These are phyloP conservation scores for Columba janthina DNA, from an alignment of 2,113 vertebrate genomes.

Conservation along the genomic window DNA sequence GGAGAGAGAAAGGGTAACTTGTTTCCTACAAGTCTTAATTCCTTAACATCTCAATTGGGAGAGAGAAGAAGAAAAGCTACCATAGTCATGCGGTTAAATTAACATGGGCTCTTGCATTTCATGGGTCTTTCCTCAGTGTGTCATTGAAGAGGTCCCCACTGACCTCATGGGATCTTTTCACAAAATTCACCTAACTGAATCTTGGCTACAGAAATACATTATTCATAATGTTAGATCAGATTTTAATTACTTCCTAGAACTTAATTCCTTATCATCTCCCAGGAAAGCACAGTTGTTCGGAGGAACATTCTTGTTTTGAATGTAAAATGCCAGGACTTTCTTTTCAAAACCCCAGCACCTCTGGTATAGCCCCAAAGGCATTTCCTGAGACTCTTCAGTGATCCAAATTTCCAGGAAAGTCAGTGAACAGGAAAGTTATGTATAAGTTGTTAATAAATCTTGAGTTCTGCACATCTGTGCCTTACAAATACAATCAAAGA, in stretches of 20 bases:
- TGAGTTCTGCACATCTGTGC: background rate
- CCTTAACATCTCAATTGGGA: background rate
- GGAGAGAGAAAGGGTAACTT: background rate
- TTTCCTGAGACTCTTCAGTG: background rate
- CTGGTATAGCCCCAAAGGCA: background rate
- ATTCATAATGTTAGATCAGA: background rate
- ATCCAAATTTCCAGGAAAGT: background rate
- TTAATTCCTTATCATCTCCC: background rate
- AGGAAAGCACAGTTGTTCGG: background rate
- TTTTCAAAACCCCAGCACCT: background rate
- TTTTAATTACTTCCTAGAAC: background rate
- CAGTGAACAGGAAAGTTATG: background rate
- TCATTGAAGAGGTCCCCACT: background rate
- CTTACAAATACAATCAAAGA: background rate
- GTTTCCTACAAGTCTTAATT: background rate
- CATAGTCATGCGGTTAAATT: background rate
- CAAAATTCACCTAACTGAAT: background rate
- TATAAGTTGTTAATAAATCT: background rate
- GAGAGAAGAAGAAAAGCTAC: background rate
- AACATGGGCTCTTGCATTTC: background rate
- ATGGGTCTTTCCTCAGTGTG: rapidly evolving
- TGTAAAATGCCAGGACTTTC: background rate
- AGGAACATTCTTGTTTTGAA: background rate
- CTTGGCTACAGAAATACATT: background rate
- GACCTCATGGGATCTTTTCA: background rate